Conservation (phyloP, 2,113 vertebrate genomes). For the Plecotus auritus region DNA sequence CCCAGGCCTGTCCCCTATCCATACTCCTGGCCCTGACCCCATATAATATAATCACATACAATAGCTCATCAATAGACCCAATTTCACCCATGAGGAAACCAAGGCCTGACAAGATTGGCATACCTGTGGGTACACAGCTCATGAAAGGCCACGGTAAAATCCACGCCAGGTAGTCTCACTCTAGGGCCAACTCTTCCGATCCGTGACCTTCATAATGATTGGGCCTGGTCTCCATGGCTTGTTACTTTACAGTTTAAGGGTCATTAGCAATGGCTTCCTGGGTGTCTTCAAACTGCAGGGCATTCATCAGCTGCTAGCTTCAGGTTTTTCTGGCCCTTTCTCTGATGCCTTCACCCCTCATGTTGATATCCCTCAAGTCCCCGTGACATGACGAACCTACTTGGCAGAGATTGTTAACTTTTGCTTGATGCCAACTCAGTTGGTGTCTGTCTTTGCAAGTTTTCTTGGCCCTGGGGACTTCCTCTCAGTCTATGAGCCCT, state of each 20-base stretch:
- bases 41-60: fast-evolving
- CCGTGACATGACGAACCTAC: not conserved
- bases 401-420: not conserved
- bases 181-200: no score
- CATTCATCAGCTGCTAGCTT: not conserved
- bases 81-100: not conserved
- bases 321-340: not conserved
- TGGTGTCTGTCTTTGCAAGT: not conserved
- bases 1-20: not conserved
- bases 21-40: not conserved
- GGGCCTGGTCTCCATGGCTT: not conserved
- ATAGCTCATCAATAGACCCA: not conserved
- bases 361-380: fast-evolving
- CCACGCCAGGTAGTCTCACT: not conserved
- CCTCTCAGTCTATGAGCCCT: not conserved
- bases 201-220: fast-evolving
- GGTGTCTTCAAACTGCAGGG: fast-evolving
- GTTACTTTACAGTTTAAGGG: not conserved
- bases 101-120: fast-evolving
- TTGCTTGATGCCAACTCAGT: not conserved
- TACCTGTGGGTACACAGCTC: not conserved
- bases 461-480: conserved; percentile 28
- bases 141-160: not conserved
- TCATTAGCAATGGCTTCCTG: fast-evolving
- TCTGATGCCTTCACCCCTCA: not conserved